Evolutionary conservation across 2,797 vertebrate genomes (phyloP).

Genomic region (Danionella dracula): DNA sequence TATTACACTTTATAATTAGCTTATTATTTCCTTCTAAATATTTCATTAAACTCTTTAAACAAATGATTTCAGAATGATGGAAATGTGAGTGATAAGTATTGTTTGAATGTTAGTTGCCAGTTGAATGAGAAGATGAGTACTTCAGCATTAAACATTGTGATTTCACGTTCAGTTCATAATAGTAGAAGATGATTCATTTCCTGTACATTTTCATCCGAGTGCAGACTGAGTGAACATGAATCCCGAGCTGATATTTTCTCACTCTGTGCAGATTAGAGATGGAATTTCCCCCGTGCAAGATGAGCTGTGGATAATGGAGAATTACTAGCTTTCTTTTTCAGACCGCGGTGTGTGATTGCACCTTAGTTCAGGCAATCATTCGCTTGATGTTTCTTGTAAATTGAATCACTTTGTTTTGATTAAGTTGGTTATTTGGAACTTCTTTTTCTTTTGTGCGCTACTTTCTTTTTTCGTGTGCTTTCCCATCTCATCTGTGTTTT

Average conservation of each 20-base stretch:
- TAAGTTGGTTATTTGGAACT: slow-evolving; percentile 53
- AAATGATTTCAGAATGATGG: too few species aligned
- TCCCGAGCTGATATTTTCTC: background rate
- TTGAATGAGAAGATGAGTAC: background rate
- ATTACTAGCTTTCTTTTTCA: background rate
- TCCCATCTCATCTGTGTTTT: background rate
- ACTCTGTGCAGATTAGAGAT: background rate
- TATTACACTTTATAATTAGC: too few species aligned
- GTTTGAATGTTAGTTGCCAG: background rate
- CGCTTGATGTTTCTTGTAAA: slow-evolving; percentile 59
- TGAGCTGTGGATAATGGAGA: background rate
- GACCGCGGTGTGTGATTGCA: background rate
- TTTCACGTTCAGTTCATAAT: background rate
- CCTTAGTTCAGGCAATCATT: slow-evolving; percentile 9
- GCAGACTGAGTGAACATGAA: background rate
- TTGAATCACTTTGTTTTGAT: slow-evolving; percentile 52
- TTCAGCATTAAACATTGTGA: background rate
- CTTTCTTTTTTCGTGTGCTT: background rate
- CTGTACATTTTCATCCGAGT: background rate
- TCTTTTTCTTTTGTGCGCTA: background rate
- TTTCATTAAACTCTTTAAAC: background rate
- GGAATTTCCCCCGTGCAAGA: background rate
- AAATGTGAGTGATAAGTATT: too few species aligned
- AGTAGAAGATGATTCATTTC: slow-evolving; percentile 5
- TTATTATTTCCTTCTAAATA: too few species aligned